Base-by-base conservation (phyloP, 2,113 vertebrate species). In the Notothenia coriiceps region DNA sequence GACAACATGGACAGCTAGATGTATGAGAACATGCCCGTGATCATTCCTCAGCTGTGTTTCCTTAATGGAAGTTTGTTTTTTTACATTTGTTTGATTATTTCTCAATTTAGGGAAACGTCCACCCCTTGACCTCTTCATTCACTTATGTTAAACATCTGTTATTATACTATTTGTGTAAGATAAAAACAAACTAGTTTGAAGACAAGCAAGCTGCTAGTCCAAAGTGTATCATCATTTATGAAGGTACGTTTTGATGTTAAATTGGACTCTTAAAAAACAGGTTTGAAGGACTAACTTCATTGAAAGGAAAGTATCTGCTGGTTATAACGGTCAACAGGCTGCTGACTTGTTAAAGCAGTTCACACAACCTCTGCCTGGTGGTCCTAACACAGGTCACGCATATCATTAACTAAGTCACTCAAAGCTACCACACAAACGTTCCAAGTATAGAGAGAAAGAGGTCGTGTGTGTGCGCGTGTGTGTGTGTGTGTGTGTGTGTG, bases 331-430 rank as follows among this genome's bases (percentile, higher is more conserved):
- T 87, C 83, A 86, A 87, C 47, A 57, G 25, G 63, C 66, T 73
- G 70, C 77, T 25, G 5, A 74, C 18, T n/a, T 57, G 29, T 63
- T 57, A 67, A 79, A 83, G 69, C 47, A 43, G 78, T 89, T 92
- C 91, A 89, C 89, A 89, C 74, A 90, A 83, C 87, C 86, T 87
- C 73, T 74, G 77, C 75, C 47, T 46, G 1, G 64, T 81, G 54
- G 25, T 43, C 46, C 50, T 6, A 40, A 75, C 79, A 82, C 17
- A 72, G 88, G 83, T 86, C 86, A 82, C n/a, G 11, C 90, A 92
- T 85, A 61, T 64, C n/a, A 88, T 87, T 86, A 80, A 89, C 79
- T 79, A 56, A 49, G 83, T 77, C 91, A 89, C 64, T 89, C 89
- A 82, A 0, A 0, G 52, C 47, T 11, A 62, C 14, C 2, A 40